Base-by-base conservation (phyloP, 2,113 vertebrate species). In the Ascaphus truei region DNA sequence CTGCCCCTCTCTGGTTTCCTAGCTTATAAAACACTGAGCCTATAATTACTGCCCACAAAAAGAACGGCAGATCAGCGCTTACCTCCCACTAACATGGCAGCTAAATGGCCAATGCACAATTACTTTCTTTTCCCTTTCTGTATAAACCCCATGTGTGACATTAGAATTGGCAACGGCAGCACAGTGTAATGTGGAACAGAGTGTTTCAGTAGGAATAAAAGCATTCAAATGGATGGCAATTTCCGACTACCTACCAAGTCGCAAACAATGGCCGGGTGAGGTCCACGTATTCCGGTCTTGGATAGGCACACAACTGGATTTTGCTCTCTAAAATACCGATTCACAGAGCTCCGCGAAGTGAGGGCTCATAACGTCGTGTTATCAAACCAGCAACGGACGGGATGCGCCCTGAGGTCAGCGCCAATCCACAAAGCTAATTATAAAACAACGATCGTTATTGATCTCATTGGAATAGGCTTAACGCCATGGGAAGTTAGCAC, bases 31-130 rank as follows among this genome's bases (percentile, higher is more conserved):
- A 61, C 68, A 78, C 50, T 64, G 56, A 74, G 73, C 52, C 65
- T 18, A 72, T 72, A 47, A 76, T 80, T 78, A 80, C 20, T 3
- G 23, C 43, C 63, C 60, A 72, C 51, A 77, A 61, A 48, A 71
- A 59, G 29, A 16, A 58, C 18, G 10, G 22, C 53, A 58, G 31
- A 61, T 71, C 67, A 52, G 43, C 60, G 57, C 67, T 61, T 51
- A 71, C 52, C 34, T 61, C 25, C n/a, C 26, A 61, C 61, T 71
- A 48, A 13, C 60, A 71, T 71, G 57, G 56, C 67, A 61, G 67
- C 41, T 71, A 52, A 71, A 71, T 71, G 56, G 67, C 67, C 56
- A 71, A 71, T 18, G 16, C 57, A 41, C 57, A 71, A 61, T 71
- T 57, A 71, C 61, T 39, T 61, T 52, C 57, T 52, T 31, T 60